A percentile compares a stretch with the other conserved stretches of the same genome.
Conservation (phyloP, 2,113 vertebrate species). For the Lepus americanus region DNA sequence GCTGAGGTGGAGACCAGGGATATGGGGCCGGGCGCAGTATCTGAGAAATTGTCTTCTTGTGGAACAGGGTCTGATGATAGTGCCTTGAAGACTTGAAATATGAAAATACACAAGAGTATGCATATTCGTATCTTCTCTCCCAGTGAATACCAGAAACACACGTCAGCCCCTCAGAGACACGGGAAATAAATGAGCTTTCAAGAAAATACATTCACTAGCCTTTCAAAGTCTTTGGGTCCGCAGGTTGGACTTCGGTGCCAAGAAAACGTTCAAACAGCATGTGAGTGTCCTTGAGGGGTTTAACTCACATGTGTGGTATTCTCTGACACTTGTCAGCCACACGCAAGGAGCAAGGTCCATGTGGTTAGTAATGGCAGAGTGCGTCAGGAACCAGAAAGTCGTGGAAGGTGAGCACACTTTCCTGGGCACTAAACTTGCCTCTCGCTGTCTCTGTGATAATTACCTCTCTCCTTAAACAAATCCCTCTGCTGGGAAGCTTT, state of each 20-base stretch:
- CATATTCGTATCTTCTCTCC: neutral
- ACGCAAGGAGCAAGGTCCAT: neutral
- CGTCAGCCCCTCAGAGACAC: neutral
- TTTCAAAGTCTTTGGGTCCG: constrained; percentile 31
- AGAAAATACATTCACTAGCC: neutral
- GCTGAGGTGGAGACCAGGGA: neutral
- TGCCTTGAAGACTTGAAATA: neutral
- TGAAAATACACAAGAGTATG: neutral
- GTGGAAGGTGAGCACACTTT: rapidly evolving
- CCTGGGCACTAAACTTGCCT: neutral
- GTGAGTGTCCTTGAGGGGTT: neutral
- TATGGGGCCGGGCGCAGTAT: neutral
- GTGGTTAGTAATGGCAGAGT: neutral
- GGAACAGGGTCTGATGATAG: neutral
- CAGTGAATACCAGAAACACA: neutral
- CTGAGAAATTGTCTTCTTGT: neutral
- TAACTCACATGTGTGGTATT: neutral
- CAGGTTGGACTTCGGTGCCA: neutral
- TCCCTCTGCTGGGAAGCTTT: neutral
- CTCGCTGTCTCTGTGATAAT: neutral
- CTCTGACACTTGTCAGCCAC: neutral
- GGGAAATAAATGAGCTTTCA: neutral
- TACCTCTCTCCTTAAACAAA: neutral
- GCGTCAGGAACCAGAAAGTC: neutral
- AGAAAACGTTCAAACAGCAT: neutral